phyloP scores from a whole-genome alignment of 1,140 invertebrate genomes.

The Penaeus japonicus region DNA sequence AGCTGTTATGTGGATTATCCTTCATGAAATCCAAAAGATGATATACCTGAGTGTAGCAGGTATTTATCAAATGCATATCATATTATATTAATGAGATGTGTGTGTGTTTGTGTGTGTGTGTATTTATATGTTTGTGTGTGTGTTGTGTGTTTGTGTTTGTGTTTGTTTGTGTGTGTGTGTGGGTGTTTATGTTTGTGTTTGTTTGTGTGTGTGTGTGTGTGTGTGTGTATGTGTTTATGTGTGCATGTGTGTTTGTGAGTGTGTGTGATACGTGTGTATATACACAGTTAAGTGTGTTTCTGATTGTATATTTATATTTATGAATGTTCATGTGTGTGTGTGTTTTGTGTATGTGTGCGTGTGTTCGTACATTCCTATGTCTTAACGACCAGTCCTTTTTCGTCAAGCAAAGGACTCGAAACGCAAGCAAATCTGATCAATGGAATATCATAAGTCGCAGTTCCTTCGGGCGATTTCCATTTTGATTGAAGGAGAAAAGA shows the following conservation, averaged over 20 bases:
- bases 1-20: no score
- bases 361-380: constrained; percentile 13
- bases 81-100: background rate
- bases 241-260: background rate
- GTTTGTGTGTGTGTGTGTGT: background rate
- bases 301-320: constrained; percentile 1
- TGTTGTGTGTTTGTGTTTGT: background rate
- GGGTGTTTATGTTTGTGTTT: background rate
- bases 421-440: no score
- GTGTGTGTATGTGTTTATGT: background rate
- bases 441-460: no score
- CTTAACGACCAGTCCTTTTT: no score
- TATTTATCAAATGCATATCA: background rate
- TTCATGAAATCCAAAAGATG: no score
- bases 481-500: no score
- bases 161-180: no score
- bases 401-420: no score
- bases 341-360: constrained; percentile 20
- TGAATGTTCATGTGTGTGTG: constrained; percentile 1
- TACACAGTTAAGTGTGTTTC: background rate
- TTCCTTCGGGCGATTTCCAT: no score
- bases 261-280: constrained; percentile 16
- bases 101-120: no score
- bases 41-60: no score
- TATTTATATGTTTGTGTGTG: background rate